phyloP scores from a whole-genome alignment of 2,113 vertebrate genomes.

The Reinhardtius hippoglossoides region DNA sequence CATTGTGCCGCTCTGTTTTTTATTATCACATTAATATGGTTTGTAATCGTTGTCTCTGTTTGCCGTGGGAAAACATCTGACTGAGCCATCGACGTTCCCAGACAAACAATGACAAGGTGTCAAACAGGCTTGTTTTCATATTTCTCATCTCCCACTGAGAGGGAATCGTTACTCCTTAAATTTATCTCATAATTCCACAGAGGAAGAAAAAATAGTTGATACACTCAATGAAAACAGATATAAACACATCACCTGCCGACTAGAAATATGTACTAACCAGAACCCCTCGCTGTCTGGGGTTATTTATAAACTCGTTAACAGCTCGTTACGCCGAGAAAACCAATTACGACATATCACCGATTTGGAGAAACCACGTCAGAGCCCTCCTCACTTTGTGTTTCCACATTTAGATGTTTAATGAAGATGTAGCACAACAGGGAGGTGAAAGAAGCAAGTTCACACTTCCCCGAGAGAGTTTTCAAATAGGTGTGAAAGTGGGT shows the following conservation, averaged over 20 bases:
- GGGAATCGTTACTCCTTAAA: neutral
- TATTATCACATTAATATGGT: conserved; percentile 18
- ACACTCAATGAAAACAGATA: neutral
- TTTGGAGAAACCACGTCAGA: neutral
- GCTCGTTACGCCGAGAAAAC: neutral
- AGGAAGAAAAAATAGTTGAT: neutral
- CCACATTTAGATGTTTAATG: conserved; percentile 40
- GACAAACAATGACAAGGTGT: neutral
- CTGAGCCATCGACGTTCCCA: conserved; percentile 6
- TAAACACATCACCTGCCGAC: neutral
- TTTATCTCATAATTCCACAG: neutral
- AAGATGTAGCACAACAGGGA: conserved; percentile 7
- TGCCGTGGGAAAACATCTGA: conserved; percentile 34
- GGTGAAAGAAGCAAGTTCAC: conserved; percentile 30
- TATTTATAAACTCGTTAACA: neutral
- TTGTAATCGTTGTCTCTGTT: conserved; percentile 28
- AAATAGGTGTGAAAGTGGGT: conserved; percentile 44
- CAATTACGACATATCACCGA: neutral
- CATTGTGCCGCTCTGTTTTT: conserved; percentile 41
- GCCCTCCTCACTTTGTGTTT: neutral
- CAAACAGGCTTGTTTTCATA: neutral
- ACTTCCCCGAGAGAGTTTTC: conserved; percentile 22
- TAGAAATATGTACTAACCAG: neutral
- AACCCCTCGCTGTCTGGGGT: neutral
- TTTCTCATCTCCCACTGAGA: neutral